Conservation (phyloP, 2,888 invertebrate genomes). For the Leptopterna dolabrata region DNA sequence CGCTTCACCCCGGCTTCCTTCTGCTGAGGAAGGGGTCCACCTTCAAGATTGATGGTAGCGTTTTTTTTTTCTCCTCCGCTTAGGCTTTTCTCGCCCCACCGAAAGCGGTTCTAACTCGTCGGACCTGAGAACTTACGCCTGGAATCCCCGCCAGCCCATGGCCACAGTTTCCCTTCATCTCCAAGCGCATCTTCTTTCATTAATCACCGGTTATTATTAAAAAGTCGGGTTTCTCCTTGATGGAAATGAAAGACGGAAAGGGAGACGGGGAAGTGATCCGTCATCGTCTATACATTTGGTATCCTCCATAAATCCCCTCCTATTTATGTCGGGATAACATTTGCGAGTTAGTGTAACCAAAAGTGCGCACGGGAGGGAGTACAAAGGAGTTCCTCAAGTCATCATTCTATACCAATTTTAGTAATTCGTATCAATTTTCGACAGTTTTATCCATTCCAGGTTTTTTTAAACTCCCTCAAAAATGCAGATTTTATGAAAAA, state of each 20-base stretch:
- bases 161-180: not conserved
- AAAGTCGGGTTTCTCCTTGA: not conserved
- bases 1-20: not conserved
- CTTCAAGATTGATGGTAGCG: slow-evolving; percentile 30
- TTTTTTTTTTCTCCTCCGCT: not conserved
- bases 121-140: not conserved
- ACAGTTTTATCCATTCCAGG: too few relatives aligned
- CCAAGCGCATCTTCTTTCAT: slow-evolving; percentile 11
- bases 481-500: too few relatives aligned
- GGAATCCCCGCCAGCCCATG: not conserved
- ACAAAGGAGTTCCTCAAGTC: too few relatives aligned
- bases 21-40: not conserved
- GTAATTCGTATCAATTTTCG: too few relatives aligned
- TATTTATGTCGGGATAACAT: too few relatives aligned
- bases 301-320: not conserved
- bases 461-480: too few relatives aligned
- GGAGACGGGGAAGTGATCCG: not conserved
- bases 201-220: not conserved
- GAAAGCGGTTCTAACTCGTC: slow-evolving; percentile 11
- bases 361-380: too few relatives aligned
- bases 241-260: not conserved
- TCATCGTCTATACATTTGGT: not conserved
- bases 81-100: not conserved
- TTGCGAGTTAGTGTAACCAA: too few relatives aligned
- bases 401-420: too few relatives aligned